Percentiles rank a stretch among this genome's conserved stretches.
Conservation (phyloP, 1,140 invertebrate genomes). For the Brachionus sp. region DNA sequence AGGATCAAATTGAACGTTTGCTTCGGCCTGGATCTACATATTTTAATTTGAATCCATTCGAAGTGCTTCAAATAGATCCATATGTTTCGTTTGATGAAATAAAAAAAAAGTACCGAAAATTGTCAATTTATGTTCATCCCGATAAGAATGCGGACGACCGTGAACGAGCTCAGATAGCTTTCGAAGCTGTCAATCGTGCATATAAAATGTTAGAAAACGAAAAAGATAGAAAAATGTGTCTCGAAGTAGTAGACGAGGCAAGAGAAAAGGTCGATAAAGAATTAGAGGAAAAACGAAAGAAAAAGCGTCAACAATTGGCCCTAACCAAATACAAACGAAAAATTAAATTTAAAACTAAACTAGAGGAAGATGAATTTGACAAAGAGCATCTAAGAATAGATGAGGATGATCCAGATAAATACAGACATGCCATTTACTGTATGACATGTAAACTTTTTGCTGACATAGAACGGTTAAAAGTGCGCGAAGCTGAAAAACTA, state of each 20-base stretch:
- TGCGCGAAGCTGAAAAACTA: conserved; percentile 71
- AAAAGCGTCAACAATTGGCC: neutral
- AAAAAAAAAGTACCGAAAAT: conserved; percentile 90
- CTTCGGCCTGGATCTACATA: conserved; percentile 88
- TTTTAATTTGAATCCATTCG: conserved; percentile 91
- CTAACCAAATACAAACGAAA: conserved; percentile 16
- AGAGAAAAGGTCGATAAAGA: conserved; percentile 65
- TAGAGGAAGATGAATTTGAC: conserved; percentile 19
- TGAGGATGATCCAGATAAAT: conserved; percentile 83
- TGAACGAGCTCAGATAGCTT: conserved; percentile 80
- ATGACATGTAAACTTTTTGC: conserved; percentile 95
- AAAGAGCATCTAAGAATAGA: conserved; percentile 64
- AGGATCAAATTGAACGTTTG: conserved; percentile 88
- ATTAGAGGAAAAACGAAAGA: conserved; percentile 45
- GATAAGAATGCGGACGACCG: conserved; percentile 94
- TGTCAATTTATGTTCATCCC: conserved; percentile 96
- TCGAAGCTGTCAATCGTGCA: conserved; percentile 82
- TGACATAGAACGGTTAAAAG: conserved; percentile 79
- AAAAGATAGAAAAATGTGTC: conserved; percentile 82
- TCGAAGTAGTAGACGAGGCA: conserved; percentile 95
- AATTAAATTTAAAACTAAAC: conserved; percentile 40
- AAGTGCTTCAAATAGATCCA: conserved; percentile 88
- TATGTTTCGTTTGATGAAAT: conserved; percentile 81
- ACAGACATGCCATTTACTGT: conserved; percentile 40
- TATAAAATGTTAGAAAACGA: conserved; percentile 95